Evolutionary conservation across 2,113 vertebrate genomes (phyloP).

Genomic region (Suncus etruscus): DNA sequence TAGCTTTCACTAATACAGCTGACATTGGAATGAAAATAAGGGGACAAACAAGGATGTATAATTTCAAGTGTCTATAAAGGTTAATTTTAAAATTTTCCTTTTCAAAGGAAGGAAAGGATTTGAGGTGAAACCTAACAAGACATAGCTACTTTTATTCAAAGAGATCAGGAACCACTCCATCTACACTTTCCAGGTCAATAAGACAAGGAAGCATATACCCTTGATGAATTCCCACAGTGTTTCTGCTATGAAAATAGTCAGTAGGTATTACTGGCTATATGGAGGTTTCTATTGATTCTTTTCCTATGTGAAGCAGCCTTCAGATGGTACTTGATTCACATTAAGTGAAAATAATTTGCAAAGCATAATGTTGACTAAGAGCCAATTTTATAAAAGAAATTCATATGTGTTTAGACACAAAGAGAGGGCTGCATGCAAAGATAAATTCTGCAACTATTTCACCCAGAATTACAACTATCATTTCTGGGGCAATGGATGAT

Average conservation of each 20-base stretch:
- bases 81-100: not conserved
- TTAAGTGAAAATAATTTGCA: not conserved
- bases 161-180: not conserved
- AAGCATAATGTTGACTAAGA: not conserved
- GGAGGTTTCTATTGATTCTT: not conserved
- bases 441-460: conserved; percentile 9
- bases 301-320: not conserved
- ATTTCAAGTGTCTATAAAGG: not conserved
- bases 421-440: not conserved
- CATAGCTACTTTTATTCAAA: not conserved
- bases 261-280: not conserved
- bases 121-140: not conserved
- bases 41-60: not conserved
- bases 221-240: no score
- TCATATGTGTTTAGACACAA: not conserved
- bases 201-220: not conserved
- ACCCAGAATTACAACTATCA: not conserved
- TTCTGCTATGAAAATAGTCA: not conserved
- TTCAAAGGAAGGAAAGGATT: not conserved
- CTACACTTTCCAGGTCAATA: not conserved
- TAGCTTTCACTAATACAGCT: not conserved
- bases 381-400: not conserved
- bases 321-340: not conserved
- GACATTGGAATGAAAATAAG: conserved; percentile 21
- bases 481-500: not conserved